Conservation (phyloP, 2,113 vertebrate species). For the Circaetus cinerascens region DNA sequence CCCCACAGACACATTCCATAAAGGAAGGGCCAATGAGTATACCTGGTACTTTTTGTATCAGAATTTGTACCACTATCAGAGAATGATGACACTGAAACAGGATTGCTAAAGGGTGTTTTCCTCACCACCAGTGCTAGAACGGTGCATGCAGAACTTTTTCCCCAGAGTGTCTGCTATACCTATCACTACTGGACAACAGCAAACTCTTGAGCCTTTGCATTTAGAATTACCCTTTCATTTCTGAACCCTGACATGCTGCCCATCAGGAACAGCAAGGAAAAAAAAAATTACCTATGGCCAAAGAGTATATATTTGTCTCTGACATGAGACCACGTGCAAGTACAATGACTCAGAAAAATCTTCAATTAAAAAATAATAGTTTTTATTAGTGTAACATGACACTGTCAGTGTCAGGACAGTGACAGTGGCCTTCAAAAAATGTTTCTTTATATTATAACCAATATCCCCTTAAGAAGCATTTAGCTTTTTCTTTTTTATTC, state of each 20-base stretch:
- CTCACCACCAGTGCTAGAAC: neutral
- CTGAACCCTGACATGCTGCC: neutral
- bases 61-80: neutral
- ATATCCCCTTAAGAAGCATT: neutral
- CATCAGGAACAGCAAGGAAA: neutral
- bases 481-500: neutral
- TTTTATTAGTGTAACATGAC: neutral
- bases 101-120: neutral
- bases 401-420: neutral
- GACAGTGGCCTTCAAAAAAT: neutral
- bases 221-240: neutral
- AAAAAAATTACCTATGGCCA: neutral
- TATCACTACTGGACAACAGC: neutral
- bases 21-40: neutral
- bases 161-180: neutral
- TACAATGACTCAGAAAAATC: neutral
- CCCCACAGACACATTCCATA: neutral
- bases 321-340: neutral
- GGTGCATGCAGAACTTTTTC: neutral
- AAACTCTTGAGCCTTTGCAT: accelerated
- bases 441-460: neutral
- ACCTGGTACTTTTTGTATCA: neutral
- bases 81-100: neutral
- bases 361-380: neutral
- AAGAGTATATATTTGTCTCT: neutral